Percentiles rank a stretch among this genome's conserved stretches.
Evolutionary conservation across 2,888 invertebrate species (phyloP).

Genomic region (Scaptomyza polygonia): DNA sequence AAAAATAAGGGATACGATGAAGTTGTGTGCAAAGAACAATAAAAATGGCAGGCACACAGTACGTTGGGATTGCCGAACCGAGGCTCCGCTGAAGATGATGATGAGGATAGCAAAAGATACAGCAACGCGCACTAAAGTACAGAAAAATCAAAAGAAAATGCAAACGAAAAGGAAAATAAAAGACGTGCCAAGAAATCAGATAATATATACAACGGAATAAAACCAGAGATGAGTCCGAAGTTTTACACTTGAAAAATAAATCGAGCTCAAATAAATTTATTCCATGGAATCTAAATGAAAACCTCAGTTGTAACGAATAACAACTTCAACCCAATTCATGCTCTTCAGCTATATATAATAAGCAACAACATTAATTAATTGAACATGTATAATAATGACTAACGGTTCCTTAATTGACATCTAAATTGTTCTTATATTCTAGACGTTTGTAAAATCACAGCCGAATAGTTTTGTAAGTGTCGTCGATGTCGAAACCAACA

Average conservation of each 20-base stretch:
- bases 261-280: no score
- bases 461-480: neutral
- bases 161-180: slow-evolving; percentile 50
- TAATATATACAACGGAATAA: slow-evolving; percentile 31
- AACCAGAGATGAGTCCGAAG: slow-evolving; percentile 13
- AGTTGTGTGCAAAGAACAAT: slow-evolving; percentile 79
- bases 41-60: slow-evolving; percentile 63
- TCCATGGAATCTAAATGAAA: no score
- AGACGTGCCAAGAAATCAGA: slow-evolving; percentile 62
- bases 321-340: no score
- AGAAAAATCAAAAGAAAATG: slow-evolving; percentile 35
- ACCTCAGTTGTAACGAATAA: no score
- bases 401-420: neutral
- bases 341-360: no score
- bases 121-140: slow-evolving; percentile 39
- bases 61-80: slow-evolving; percentile 30
- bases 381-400: no score
- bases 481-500: slow-evolving; percentile 25
- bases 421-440: neutral
- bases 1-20: slow-evolving; percentile 74
- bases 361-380: no score
- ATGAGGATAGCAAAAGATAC: slow-evolving; percentile 60
- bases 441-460: no score
- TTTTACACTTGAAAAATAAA: neutral
- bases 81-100: slow-evolving; percentile 10